Base-by-base conservation (phyloP, 2,113 vertebrate genomes). In the Condylura cristata region DNA sequence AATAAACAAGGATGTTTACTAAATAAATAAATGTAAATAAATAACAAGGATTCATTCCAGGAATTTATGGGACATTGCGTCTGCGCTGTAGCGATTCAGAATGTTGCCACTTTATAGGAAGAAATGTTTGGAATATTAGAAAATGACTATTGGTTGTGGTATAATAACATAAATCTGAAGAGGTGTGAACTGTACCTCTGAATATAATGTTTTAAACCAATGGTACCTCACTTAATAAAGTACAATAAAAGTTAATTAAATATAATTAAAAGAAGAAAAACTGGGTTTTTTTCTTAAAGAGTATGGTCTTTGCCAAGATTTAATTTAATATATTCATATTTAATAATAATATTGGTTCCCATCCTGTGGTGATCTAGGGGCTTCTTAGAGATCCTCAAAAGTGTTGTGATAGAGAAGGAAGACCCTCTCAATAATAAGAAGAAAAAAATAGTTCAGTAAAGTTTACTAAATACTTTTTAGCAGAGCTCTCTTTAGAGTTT, bases 401-500 rank as follows among this genome's bases (percentile, higher is more conserved):
- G 9, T 51, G 88, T 93, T 96, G 20, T 96, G 70, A 18, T 0
- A 0, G 0, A 28, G 8, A 80, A 32, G 48, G 51, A 87, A 93
- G 22, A 8, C 1, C 17, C 51, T 75, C 24, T 37, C n/a, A 8
- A 44, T 81, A 46, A 56, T 17, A 66, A 79, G 5, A 12, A 80
- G 60, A 44, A 79, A 87, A 51, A 80, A 80, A 11, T 53, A 39
- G 22, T 89, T 90, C 41, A 66, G 76, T 92, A 75, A 82, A 68
- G 24, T 0, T 0, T 41, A 12, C 18, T 81, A 26, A 41, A 20
- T 18, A 37, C 13, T 74, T 94, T 7, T 34, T 53, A 60, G 82
- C 26, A 89, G 46, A 39, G 53, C 63, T 89, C 30, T 71, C 34
- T 76, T 76, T 34, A 81, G 48, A 70, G 60, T 90, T 72, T 9